A percentile compares a stretch with the other conserved stretches of the same genome.
Evolutionary conservation across 2,888 invertebrate species (phyloP).

Genomic region (Platynereis dumerilii): DNA sequence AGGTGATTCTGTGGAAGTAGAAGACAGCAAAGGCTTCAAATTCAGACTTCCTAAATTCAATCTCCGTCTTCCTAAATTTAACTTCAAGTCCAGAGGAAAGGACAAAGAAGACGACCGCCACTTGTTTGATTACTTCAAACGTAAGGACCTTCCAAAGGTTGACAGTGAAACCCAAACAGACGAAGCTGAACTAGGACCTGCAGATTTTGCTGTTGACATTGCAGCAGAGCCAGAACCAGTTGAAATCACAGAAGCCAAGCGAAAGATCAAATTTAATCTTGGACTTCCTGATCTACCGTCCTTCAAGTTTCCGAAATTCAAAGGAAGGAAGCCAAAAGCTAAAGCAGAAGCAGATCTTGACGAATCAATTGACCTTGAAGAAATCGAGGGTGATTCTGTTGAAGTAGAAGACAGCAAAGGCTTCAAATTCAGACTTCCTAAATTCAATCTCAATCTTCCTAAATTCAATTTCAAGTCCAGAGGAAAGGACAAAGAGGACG

Average conservation of each 20-base stretch:
- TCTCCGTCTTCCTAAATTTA: no score
- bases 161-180: slow-evolving; percentile 5
- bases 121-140: no score
- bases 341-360: neutral
- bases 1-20: neutral
- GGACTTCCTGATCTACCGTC: no score
- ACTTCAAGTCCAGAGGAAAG: neutral
- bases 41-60: no score
- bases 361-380: neutral
- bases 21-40: neutral
- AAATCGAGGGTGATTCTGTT: neutral
- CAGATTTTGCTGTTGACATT: slow-evolving; percentile 5
- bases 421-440: no score
- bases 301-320: neutral
- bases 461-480: no score
- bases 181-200: neutral
- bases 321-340: neutral
- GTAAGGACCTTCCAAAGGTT: no score
- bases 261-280: no score
- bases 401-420: no score
- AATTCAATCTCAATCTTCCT: no score
- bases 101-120: slow-evolving; percentile 2
- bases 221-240: neutral
- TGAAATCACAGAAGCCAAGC: no score
- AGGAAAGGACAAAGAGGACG: no score